These are phyloP conservation scores for Malacosoma neustria DNA, from an alignment of 2,888 invertebrate species.

Conservation along the genomic window DNA sequence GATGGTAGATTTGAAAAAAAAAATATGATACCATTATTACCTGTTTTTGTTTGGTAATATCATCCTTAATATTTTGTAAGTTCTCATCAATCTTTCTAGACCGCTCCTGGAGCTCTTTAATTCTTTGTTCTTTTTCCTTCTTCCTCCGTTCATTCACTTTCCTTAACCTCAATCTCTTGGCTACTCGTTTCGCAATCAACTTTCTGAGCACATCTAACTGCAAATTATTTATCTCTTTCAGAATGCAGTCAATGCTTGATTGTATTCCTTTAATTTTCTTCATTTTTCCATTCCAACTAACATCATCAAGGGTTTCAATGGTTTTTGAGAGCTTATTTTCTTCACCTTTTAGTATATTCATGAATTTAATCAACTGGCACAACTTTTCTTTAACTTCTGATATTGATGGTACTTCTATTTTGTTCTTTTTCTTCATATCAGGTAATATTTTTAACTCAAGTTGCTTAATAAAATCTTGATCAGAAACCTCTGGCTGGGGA, in stretches of 20 bases:
- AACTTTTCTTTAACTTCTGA: constrained; percentile 30
- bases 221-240: constrained; percentile 50
- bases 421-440: constrained; percentile 2
- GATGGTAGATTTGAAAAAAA: too few relatives aligned
- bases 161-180: constrained; percentile 63
- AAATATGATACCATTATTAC: too few relatives aligned
- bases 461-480: constrained; percentile 36
- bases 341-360: constrained; percentile 32
- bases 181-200: constrained; percentile 52
- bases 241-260: constrained; percentile 43
- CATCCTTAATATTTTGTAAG: constrained; percentile 77
- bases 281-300: constrained; percentile 71
- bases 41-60: constrained; percentile 76
- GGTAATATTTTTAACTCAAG: constrained; percentile 23
- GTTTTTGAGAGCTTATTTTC: constrained; percentile 57
- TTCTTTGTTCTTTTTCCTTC: constrained; percentile 43
- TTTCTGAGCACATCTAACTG: constrained; percentile 50
- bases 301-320: constrained; percentile 52
- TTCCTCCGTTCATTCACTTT: constrained; percentile 44
- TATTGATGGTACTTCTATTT: constrained; percentile 21
- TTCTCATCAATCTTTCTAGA: constrained; percentile 80
- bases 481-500: constrained; percentile 21
- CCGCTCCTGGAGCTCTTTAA: constrained; percentile 54
- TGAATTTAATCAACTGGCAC: constrained; percentile 18
- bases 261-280: constrained; percentile 65